Evolutionary conservation across 2,888 invertebrate species (phyloP), one percentile per base, ranked within the genome.

Genomic region (Tuberolachnus salignus): DNA sequence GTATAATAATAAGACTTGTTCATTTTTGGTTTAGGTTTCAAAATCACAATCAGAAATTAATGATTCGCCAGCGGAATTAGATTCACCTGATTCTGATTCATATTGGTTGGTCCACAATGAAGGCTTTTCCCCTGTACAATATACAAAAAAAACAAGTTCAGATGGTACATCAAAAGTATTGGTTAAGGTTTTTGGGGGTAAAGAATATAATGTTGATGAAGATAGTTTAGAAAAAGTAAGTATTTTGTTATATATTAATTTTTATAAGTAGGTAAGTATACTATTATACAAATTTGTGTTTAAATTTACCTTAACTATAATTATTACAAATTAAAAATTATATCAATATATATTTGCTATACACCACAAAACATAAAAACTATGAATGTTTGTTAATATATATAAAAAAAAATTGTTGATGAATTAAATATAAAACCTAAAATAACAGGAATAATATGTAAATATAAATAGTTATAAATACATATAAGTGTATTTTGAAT

Each of bases 41-140:
- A 78, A 69, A 49, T 59, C 61, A 1, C 69, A 69, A 57, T 8
- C 34, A 16, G 78, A 78, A 59, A 51, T 16, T 4, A 69, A 90
- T 83, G 89, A 91, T 84, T 85, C 91, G 78, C 89, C 88, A 80
- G 87, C 88, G 80, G 91, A 91, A 83, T 88, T 89, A 83, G 88
- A 88, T 83, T 91, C 93, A 89, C 87, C 92, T 87, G 90, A 90
- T 84, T 89, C 91, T 23, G 92, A 93, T 82, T 91, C 91, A 83
- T 91, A 96, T 84, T 98, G 98, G 98, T 87, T 98, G 83, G 92
- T 97, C 75, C 97, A 98, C 87, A 91, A 94, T 80, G 94, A 92
- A 16, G 98, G 98, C 14, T 98, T 97, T 86, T 92, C 97, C 1
- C 91, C 92, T 0, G 95, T 91, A 21, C 85, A 88, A 59, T 88